Evolutionary conservation across 2,888 invertebrate species (phyloP).

Genomic region (Linnaemya vulpina): DNA sequence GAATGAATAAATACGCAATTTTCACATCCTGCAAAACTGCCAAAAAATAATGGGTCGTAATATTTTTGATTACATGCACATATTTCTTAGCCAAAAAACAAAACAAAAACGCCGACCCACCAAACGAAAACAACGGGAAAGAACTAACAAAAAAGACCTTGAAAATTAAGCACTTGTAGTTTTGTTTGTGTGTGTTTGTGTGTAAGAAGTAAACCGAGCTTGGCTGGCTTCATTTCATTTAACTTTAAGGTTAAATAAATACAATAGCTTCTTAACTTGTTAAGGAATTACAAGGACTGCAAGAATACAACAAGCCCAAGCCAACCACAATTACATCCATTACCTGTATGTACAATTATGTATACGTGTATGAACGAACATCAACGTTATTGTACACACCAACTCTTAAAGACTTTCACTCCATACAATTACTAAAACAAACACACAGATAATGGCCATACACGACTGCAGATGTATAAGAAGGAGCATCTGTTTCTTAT

Average conservation of each 20-base stretch:
- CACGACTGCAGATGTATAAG: background rate
- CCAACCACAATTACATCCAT: background rate
- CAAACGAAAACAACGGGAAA: background rate
- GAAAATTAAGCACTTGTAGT: conserved; percentile 34
- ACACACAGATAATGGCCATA: background rate
- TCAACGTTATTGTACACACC: conserved; percentile 2
- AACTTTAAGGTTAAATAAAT: conserved; percentile 61
- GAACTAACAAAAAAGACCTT: background rate
- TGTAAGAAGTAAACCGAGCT: background rate
- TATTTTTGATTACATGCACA: too few species aligned
- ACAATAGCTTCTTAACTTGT: conserved; percentile 27
- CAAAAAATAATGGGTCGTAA: conserved; percentile 48
- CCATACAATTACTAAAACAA: conserved; percentile 7
- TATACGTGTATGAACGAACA: too few species aligned
- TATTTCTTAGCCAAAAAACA: background rate
- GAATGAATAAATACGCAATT: conserved; percentile 32
- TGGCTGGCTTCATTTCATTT: conserved; percentile 59
- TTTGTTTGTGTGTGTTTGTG: background rate
- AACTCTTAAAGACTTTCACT: conserved; percentile 9
- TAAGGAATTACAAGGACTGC: conserved; percentile 3
- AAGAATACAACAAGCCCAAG: background rate
- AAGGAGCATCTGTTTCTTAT: background rate
- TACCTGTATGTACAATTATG: background rate
- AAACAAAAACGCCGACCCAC: background rate
- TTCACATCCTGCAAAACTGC: conserved; percentile 41